phyloP scores from a whole-genome alignment of 2,113 vertebrate species.

The Corvus cornix region DNA sequence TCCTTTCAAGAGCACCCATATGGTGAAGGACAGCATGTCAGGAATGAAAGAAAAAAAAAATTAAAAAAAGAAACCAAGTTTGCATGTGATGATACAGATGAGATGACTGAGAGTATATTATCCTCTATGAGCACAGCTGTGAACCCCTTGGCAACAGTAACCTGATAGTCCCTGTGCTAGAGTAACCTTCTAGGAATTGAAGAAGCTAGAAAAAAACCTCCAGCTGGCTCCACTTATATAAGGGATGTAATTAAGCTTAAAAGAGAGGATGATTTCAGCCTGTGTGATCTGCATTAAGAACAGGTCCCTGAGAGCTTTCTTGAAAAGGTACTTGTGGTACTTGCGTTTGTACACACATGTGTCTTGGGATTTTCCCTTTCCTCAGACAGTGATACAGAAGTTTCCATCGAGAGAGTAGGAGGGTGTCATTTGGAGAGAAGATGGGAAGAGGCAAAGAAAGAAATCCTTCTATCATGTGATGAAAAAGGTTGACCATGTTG shows the following conservation, averaged over 20 bases:
- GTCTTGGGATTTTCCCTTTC: not conserved
- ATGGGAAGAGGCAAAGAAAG: not conserved
- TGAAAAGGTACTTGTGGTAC: not conserved
- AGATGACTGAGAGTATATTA: not conserved
- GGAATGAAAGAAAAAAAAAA: not conserved
- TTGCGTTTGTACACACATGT: fast-evolving
- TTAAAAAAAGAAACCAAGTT: not conserved
- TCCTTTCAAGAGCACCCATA: not conserved
- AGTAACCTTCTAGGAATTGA: slow-evolving; percentile 16
- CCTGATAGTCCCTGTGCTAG: not conserved
- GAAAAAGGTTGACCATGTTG: fast-evolving
- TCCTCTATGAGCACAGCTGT: not conserved
- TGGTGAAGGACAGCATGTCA: not conserved
- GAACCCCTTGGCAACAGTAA: not conserved
- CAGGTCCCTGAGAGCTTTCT: not conserved
- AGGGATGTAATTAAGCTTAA: slow-evolving; percentile 35
- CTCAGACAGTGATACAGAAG: not conserved
- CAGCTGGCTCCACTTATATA: slow-evolving; percentile 61
- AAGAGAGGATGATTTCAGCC: slow-evolving; percentile 23
- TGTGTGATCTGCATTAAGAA: slow-evolving; percentile 39
- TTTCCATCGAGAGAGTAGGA: not conserved
- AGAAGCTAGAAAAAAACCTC: not conserved
- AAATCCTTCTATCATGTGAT: not conserved
- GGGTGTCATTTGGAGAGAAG: not conserved
- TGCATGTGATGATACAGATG: not conserved